These are phyloP conservation scores for Nipponacmea schrenckii DNA, from an alignment of 2,888 invertebrate genomes.

Conservation along the genomic window DNA sequence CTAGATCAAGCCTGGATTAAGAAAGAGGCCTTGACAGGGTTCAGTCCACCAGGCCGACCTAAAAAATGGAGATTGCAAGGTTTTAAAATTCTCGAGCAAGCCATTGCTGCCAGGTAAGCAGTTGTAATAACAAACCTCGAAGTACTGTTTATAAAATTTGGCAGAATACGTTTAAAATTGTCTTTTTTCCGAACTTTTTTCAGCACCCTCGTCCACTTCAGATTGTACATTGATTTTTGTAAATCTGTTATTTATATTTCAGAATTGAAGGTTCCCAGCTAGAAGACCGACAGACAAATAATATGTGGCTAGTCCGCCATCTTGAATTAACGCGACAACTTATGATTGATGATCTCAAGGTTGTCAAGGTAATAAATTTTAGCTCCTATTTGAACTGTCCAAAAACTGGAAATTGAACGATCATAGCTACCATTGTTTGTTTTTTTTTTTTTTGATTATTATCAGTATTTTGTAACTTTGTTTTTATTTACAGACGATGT, in stretches of 20 bases:
- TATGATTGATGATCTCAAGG: constrained; percentile 89
- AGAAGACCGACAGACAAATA: constrained; percentile 89
- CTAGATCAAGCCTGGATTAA: constrained; percentile 86
- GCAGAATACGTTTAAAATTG: neutral
- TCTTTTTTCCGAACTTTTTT: no score
- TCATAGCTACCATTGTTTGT: no score
- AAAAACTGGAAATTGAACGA: no score
- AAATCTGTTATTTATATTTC: constrained; percentile 64
- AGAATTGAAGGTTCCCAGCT: constrained; percentile 94
- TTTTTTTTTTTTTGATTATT: neutral
- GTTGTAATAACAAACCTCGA: no score
- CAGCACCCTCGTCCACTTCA: no score
- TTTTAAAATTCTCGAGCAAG: constrained; percentile 76
- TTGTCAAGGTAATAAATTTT: constrained; percentile 78
- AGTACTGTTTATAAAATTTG: no score
- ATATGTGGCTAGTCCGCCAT: constrained; percentile 95
- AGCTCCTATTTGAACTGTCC: neutral
- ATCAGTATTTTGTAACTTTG: constrained; percentile 11
- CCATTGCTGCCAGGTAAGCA: constrained; percentile 68
- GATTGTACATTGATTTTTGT: no score
- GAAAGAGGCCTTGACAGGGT: constrained; percentile 84
- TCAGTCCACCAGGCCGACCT: constrained; percentile 93
- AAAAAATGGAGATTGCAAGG: constrained; percentile 90
- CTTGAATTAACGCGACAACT: constrained; percentile 86
- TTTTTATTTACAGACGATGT: constrained; percentile 59